Percentiles rank a stretch among this genome's conserved stretches.
Conservation (phyloP, 2,888 invertebrate species). For the Achlya flavicornis region DNA sequence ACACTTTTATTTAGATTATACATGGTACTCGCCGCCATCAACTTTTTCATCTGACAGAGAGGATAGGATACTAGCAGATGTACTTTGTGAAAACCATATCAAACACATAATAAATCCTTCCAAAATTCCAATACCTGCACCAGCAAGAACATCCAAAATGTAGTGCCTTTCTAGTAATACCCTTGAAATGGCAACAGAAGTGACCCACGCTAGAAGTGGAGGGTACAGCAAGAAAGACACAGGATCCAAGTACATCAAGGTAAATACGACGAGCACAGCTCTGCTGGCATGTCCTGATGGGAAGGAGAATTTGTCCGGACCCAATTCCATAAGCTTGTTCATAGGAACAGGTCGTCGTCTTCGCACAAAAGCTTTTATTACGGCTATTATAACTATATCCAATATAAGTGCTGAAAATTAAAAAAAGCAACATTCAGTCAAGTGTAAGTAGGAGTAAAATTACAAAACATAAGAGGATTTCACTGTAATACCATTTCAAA, state of each 20-base stretch:
- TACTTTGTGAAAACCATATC: constrained; percentile 88
- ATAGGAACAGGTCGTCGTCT: constrained; percentile 89
- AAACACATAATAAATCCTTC: constrained; percentile 86
- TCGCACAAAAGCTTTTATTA: constrained; percentile 90
- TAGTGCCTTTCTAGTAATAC: constrained; percentile 94
- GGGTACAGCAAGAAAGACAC: constrained; percentile 84
- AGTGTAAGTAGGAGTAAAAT: not conserved
- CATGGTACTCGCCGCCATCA: constrained; percentile 88
- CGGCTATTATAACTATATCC: constrained; percentile 90
- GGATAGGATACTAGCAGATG: constrained; percentile 84
- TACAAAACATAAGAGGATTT: not conserved
- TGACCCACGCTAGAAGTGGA: constrained; percentile 89
- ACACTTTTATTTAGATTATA: constrained; percentile 59
- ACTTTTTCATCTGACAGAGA: constrained; percentile 87
- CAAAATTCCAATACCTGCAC: constrained; percentile 88
- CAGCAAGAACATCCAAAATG: constrained; percentile 92
- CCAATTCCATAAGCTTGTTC: constrained; percentile 88
- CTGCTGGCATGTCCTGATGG: constrained; percentile 98
- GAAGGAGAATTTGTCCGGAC: constrained; percentile 95
- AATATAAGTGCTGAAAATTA: constrained; percentile 89
- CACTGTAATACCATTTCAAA: not conserved
- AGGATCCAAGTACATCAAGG: constrained; percentile 87
- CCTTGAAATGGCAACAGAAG: constrained; percentile 90
- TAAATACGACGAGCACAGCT: constrained; percentile 89
- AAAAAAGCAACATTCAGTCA: not conserved